Evolutionary conservation across 2,113 vertebrate genomes (phyloP).

Genomic region (Thomomys bottae): DNA sequence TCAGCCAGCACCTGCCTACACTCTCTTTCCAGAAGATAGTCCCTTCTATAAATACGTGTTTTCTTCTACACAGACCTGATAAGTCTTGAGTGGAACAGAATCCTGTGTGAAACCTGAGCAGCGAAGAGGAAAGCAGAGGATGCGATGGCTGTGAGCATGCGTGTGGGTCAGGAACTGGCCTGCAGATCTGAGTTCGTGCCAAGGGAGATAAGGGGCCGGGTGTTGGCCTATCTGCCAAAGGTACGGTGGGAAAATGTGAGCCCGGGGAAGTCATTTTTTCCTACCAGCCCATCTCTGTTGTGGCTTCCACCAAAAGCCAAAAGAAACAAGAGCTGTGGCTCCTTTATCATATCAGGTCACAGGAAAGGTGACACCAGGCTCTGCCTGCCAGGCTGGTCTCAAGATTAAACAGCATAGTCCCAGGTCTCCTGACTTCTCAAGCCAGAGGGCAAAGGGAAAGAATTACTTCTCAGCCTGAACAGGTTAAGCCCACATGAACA

Average conservation of each 20-base stretch:
- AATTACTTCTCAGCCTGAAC: conserved; percentile 30
- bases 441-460: neutral
- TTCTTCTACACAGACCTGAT: conserved; percentile 15
- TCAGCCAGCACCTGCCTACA: conserved; percentile 13
- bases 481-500: neutral
- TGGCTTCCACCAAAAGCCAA: neutral
- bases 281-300: neutral
- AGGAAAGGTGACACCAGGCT: neutral
- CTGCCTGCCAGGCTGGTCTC: conserved; percentile 36
- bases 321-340: conserved; percentile 24
- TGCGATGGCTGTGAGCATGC: fast-evolving
- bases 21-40: conserved; percentile 13
- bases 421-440: neutral
- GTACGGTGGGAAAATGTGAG: neutral
- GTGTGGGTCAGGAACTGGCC: neutral
- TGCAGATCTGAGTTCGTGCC: neutral
- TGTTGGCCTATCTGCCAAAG: neutral
- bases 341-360: neutral
- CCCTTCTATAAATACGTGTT: neutral
- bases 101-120: conserved; percentile 17
- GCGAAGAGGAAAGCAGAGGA: neutral
- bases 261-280: neutral
- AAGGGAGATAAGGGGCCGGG: neutral
- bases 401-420: neutral
- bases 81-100: neutral